Evolutionary conservation across 2,113 vertebrate species (phyloP).

Genomic region (Anser brachyrhynchus): DNA sequence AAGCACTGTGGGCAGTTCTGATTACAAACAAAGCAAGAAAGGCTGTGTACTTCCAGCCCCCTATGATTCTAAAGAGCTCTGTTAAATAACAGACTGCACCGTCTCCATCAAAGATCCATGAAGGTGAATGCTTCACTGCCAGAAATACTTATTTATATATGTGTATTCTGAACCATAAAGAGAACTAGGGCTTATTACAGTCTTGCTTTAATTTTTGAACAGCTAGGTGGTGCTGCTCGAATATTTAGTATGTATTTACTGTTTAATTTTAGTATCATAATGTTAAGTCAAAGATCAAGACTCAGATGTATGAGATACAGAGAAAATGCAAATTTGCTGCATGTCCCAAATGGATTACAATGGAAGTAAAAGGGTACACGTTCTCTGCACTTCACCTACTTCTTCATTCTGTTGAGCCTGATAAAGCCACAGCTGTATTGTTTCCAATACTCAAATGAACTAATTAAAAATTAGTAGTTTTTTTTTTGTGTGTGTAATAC

Average conservation of each 20-base stretch:
- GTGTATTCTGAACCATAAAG: not conserved
- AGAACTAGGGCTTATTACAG: not conserved
- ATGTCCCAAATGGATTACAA: not conserved
- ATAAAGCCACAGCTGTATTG: not conserved
- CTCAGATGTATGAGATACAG: not conserved
- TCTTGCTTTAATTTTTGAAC: not conserved
- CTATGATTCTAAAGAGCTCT: not conserved
- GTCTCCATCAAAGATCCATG: not conserved
- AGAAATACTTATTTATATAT: not conserved
- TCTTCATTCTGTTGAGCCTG: not conserved
- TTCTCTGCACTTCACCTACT: not conserved
- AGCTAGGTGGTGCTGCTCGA: constrained; percentile 34
- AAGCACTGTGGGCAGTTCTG: not conserved
- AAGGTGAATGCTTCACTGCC: not conserved
- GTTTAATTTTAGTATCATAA: not conserved
- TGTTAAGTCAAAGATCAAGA: not conserved
- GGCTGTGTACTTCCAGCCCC: not conserved
- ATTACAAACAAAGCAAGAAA: not conserved
- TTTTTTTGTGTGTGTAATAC: not conserved
- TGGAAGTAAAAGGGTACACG: not conserved
- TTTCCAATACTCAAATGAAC: not conserved
- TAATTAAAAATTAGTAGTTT: not conserved
- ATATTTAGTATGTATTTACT: not conserved
- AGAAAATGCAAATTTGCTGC: not conserved
- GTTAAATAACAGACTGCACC: not conserved